These are phyloP conservation scores for Ptilodon capucinus DNA, from an alignment of 2,888 invertebrate genomes.

Conservation along the genomic window DNA sequence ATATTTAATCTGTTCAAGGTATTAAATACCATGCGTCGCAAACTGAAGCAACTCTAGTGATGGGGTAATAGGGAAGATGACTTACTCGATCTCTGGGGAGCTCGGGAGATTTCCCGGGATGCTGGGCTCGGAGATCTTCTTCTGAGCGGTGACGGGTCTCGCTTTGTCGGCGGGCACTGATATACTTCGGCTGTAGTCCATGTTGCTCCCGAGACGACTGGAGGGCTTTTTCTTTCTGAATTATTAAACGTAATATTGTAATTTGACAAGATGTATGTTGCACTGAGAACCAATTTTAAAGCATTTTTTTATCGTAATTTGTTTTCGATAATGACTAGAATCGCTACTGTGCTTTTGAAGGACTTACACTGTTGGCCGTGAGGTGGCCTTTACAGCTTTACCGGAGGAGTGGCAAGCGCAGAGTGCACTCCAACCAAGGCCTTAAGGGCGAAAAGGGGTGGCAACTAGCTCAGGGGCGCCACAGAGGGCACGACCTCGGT, in stretches of 20 bases:
- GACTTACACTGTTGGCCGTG: too few species aligned
- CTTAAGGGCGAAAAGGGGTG: too few species aligned
- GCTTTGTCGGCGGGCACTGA: slow-evolving; percentile 93
- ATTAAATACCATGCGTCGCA: slow-evolving; percentile 39
- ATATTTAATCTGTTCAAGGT: slow-evolving; percentile 21
- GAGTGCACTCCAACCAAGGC: too few species aligned
- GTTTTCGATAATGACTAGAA: too few species aligned
- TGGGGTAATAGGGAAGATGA: slow-evolving; percentile 13
- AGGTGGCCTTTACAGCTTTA: too few species aligned
- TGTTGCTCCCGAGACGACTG: slow-evolving; percentile 79
- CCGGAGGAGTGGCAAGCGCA: too few species aligned
- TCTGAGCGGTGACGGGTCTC: slow-evolving; percentile 58
- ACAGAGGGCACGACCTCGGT: too few species aligned
- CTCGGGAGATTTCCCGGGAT: slow-evolving; percentile 84
- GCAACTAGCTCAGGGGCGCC: too few species aligned
- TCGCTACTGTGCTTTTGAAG: too few species aligned
- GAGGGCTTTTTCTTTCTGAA: slow-evolving; percentile 88
- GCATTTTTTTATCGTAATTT: too few species aligned
- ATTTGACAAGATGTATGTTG: too few species aligned
- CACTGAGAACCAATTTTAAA: too few species aligned
- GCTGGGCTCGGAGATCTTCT: slow-evolving; percentile 80
- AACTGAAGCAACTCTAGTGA: slow-evolving; percentile 25
- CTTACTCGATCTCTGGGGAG: slow-evolving; percentile 88
- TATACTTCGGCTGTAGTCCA: slow-evolving; percentile 93
- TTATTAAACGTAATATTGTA: background rate